Evolutionary conservation across 2,888 invertebrate genomes (phyloP).

Genomic region (Chrysomela aeneicollis): DNA sequence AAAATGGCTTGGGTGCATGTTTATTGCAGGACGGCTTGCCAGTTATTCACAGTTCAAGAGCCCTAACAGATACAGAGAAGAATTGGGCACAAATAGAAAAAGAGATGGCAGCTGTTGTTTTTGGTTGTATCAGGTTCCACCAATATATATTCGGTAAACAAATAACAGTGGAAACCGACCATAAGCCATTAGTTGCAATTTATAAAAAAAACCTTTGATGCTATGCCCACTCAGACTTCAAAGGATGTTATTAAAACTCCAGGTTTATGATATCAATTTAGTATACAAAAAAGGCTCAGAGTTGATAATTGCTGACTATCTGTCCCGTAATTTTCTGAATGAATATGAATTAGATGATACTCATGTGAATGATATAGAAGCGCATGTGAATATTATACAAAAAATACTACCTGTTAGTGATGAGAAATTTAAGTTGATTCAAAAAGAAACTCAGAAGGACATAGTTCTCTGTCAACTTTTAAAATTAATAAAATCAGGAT

Average conservation of each 20-base stretch:
- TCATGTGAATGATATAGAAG: no score
- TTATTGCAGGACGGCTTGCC: conserved; percentile 12
- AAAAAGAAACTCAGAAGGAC: no score
- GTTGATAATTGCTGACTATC: conserved; percentile 40
- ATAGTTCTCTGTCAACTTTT: conserved; percentile 6
- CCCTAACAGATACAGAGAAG: conserved; percentile 12
- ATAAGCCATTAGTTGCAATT: conserved; percentile 43
- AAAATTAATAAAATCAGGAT: conserved; percentile 15
- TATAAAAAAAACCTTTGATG: conserved; percentile 36
- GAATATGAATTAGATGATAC: conserved; percentile 12
- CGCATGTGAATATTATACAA: no score
- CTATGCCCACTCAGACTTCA: conserved; percentile 36
- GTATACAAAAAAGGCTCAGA: conserved; percentile 38
- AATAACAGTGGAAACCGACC: conserved; percentile 43
- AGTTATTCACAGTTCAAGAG: conserved; percentile 11
- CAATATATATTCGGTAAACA: conserved; percentile 30
- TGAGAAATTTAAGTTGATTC: no score
- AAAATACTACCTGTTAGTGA: no score
- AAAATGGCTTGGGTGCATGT: conserved; percentile 11
- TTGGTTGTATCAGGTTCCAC: conserved; percentile 42
- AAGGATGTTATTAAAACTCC: conserved; percentile 39
- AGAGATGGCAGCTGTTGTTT: conserved; percentile 40
- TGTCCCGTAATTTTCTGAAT: conserved; percentile 34
- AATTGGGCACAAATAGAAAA: conserved; percentile 17
- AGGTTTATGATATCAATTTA: conserved; percentile 36